Evolutionary conservation across 2,888 invertebrate species (phyloP), one percentile per base, ranked within the genome.

Genomic region (Phrixothrix hirtus): DNA sequence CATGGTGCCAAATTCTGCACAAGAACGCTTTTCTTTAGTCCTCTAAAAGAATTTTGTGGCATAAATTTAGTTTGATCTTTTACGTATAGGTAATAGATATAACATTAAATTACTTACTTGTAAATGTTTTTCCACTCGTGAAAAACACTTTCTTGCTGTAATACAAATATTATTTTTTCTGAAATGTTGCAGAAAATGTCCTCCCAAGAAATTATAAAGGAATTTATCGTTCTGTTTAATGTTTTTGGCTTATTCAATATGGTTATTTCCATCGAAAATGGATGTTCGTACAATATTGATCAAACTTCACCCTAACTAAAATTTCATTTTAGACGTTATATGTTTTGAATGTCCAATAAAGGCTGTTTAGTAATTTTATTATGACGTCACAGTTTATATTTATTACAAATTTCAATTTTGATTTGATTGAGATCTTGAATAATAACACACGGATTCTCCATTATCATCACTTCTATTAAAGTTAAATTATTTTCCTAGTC

Each of bases 1-100:
- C 78, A 73, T 1, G 81, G 79, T 0, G 78, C 73, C 7, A 83
- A 65, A 55, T 78, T 72, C 21, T 76, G 74, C 16, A 82, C 76
- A 25, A 64, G 69, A 59, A 73, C 76, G 2, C 59, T 66, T 1
- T 73, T 75, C 66, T 76, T 79, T 0, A 74, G 74, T 0, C 82
- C 82, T 56, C 81, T 80, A 70, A 10, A 71, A 72, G 42, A 34
- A 10, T 31, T 11, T 29, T 15, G 10, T 7, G 4, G 1, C 3
- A n/a, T 12, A 5, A 14, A 15, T n/a, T 5, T 34, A 29, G 6
- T 11, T 11, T 11, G 5, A 44, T 15, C 56, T 60, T n/a, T n/a
- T n/a, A n/a, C n/a, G n/a, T n/a, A n/a, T n/a, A n/a, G n/a, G n/a
- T n/a, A n/a, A n/a, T n/a, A n/a, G n/a, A n/a, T n/a, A n/a, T n/a